phyloP scores from a whole-genome alignment of 2,888 invertebrate genomes.

The Cartodere bifasciata region DNA sequence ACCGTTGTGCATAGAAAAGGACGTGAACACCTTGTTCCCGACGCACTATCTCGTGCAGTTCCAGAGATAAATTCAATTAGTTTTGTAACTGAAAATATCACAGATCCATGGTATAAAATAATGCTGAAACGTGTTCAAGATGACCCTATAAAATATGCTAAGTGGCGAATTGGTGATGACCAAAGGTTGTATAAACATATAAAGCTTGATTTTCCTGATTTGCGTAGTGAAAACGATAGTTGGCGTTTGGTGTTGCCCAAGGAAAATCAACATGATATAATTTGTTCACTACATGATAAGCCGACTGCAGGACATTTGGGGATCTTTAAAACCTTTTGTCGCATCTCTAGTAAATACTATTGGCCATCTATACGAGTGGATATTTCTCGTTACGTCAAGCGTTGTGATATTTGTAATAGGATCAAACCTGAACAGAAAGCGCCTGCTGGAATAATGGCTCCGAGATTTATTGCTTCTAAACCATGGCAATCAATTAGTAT shows the following conservation, averaged over 20 bases:
- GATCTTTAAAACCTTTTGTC: no score
- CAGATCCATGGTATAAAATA: no score
- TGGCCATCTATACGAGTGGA: no score
- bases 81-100: slow-evolving; percentile 3
- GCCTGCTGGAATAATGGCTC: no score
- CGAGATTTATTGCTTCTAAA: no score
- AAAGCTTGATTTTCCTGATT: neutral
- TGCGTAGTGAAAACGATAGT: neutral
- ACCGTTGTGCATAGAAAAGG: slow-evolving; percentile 11
- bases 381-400: no score
- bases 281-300: neutral
- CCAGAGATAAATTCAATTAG: slow-evolving; percentile 1
- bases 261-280: neutral
- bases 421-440: no score
- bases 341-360: no score
- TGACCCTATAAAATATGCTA: neutral
- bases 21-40: slow-evolving; percentile 8
- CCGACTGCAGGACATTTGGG: no score
- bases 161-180: neutral
- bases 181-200: neutral
- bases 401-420: no score
- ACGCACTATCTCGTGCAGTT: slow-evolving; percentile 1
- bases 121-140: neutral
- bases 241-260: neutral
- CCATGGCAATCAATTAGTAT: no score